Evolutionary conservation across 2,888 invertebrate genomes (phyloP).

Genomic region (Octonoba sinensis): DNA sequence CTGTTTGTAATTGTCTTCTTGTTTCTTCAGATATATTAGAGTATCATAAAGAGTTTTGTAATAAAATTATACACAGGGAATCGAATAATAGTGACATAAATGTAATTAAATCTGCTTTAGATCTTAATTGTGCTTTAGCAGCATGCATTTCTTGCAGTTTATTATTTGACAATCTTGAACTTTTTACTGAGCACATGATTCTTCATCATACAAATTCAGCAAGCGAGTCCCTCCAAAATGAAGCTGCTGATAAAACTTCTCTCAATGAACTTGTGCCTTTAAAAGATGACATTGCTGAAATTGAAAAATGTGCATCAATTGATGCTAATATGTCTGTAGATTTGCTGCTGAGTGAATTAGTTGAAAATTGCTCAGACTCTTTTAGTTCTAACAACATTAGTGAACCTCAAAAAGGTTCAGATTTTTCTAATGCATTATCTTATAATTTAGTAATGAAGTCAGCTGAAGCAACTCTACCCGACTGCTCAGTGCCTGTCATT

Average conservation of each 20-base stretch:
- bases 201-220: conserved; percentile 18
- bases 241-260: neutral
- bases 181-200: conserved; percentile 26
- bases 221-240: neutral
- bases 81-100: neutral
- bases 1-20: conserved; percentile 40
- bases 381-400: neutral
- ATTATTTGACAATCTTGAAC: conserved; percentile 14
- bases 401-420: neutral
- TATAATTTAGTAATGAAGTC: neutral
- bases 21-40: conserved; percentile 16
- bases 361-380: neutral
- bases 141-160: conserved; percentile 31
- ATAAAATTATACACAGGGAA: conserved; percentile 1
- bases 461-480: neutral
- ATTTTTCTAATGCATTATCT: neutral
- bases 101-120: conserved; percentile 26
- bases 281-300: neutral
- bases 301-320: neutral
- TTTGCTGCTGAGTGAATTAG: neutral
- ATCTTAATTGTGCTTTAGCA: conserved; percentile 12
- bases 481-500: neutral
- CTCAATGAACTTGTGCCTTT: neutral
- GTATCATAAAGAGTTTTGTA: conserved; percentile 25
- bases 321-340: neutral